Percentiles rank a stretch among this genome's conserved stretches.
Conservation (phyloP, 2,888 invertebrate species). For the Monoplex corrugatus region DNA sequence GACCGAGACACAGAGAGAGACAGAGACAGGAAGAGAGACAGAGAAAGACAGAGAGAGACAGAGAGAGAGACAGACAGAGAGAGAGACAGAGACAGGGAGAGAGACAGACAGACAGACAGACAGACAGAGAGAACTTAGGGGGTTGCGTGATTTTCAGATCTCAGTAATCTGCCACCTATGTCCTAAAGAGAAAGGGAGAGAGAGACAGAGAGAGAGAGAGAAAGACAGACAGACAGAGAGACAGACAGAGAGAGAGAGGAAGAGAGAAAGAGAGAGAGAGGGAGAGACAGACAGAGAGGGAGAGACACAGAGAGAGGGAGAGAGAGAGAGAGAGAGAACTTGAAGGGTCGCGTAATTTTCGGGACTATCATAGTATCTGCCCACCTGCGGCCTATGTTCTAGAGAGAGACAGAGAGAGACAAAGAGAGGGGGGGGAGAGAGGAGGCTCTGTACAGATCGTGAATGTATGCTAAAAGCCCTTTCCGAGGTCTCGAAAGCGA, state of each 20-base stretch:
- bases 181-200: neutral
- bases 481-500: no score
- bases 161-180: no score
- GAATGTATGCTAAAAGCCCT: no score
- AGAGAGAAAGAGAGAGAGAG: neutral
- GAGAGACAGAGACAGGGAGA: neutral
- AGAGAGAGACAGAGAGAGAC: no score
- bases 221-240: neutral
- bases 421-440: no score
- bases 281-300: constrained; percentile 7
- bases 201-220: neutral
- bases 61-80: constrained; percentile 28
- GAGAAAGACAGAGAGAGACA: neutral
- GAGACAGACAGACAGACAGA: neutral
- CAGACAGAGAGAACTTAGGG: neutral
- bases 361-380: no score
- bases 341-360: no score
- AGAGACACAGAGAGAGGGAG: constrained; percentile 27
- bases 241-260: neutral
- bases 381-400: no score
- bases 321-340: neutral
- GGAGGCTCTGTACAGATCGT: no score
- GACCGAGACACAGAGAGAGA: neutral
- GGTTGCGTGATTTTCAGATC: no score
- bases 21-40: neutral